Evolutionary conservation across 1,140 invertebrate genomes (phyloP).

Genomic region (Drosophila bocki): DNA sequence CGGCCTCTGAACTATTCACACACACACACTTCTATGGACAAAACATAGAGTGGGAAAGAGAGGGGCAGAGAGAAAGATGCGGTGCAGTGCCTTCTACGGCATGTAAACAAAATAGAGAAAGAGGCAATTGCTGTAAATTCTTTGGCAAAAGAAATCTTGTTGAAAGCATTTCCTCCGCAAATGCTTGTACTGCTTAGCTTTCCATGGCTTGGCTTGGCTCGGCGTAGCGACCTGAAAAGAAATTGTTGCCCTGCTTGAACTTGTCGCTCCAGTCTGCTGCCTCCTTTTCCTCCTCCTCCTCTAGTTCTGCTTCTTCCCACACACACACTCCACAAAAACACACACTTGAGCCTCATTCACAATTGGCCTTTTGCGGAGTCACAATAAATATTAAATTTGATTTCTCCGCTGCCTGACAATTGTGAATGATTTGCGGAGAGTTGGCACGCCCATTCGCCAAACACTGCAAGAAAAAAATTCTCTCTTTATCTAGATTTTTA

Average conservation of each 20-base stretch:
- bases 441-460: constrained; percentile 21
- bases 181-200: constrained; percentile 35
- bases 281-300: background rate
- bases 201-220: constrained; percentile 3
- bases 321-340: constrained; percentile 22
- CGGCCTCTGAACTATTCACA: constrained; percentile 27
- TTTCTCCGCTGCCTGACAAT: constrained; percentile 28
- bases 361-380: constrained; percentile 51
- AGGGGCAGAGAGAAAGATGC: constrained; percentile 5
- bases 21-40: constrained; percentile 8
- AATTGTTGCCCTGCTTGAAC: constrained; percentile 57
- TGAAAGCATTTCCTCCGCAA: constrained; percentile 77
- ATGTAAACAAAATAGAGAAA: constrained; percentile 62
- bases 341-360: constrained; percentile 51
- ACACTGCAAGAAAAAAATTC: background rate
- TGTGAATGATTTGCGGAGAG: constrained; percentile 39
- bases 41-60: background rate
- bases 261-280: constrained; percentile 44
- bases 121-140: constrained; percentile 66
- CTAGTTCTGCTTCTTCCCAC: constrained; percentile 22
- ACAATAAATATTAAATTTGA: constrained; percentile 36
- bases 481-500: background rate
- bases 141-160: constrained; percentile 76
- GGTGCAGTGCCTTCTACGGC: constrained; percentile 34
- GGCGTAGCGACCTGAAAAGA: constrained; percentile 36